Conservation (phyloP, 2,113 vertebrate genomes). For the Okapia johnstoni region DNA sequence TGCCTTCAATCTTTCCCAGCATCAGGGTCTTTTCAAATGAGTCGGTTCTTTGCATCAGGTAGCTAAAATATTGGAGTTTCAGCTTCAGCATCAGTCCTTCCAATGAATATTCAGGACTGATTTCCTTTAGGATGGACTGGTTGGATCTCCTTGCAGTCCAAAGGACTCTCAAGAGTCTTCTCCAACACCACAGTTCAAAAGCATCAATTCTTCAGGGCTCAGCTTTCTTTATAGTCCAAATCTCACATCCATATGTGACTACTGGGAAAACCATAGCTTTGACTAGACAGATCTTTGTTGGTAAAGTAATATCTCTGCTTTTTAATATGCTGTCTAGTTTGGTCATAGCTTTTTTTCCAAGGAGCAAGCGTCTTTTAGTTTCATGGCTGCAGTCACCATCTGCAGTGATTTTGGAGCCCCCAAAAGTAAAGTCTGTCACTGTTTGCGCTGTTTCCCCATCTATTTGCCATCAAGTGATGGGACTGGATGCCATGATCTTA, state of each 20-base stretch:
- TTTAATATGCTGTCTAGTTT: not conserved
- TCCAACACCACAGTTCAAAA: not conserved
- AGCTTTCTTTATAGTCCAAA: not conserved
- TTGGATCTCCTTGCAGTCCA: not conserved
- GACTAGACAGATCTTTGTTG: not conserved
- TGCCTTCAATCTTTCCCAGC: not conserved
- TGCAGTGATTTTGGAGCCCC: not conserved
- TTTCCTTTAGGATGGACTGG: not conserved
- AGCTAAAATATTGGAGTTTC: not conserved
- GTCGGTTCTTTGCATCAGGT: not conserved
- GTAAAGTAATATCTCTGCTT: not conserved
- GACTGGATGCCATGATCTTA: not conserved
- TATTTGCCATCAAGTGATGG: not conserved
- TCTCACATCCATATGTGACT: not conserved
- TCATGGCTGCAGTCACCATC: not conserved
- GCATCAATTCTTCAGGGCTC: not conserved
- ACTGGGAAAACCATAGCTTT: not conserved
- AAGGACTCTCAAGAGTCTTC: not conserved
- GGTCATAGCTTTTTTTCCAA: not conserved
- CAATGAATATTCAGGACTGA: not conserved
- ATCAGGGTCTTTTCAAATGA: not conserved
- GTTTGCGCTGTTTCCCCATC: not conserved
- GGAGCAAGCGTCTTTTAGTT: not conserved
- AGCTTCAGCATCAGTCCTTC: not conserved
- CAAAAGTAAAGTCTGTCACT: not conserved